These are phyloP conservation scores for Auanema freiburgensis DNA, from an alignment of 2,888 invertebrate genomes.

Conservation along the genomic window DNA sequence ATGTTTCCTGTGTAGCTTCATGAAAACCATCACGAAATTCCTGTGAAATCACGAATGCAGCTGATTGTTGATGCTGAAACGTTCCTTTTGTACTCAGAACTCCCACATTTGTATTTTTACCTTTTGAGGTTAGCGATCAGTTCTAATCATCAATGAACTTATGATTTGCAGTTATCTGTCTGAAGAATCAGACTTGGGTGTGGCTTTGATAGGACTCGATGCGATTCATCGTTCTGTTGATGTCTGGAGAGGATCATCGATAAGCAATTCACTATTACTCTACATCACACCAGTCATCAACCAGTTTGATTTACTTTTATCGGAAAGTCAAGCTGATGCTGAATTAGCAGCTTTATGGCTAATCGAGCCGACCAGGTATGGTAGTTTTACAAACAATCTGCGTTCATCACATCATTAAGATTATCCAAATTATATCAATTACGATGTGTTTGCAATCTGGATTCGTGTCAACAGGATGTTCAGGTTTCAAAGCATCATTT, in stretches of 20 bases:
- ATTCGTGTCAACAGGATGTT: constrained; percentile 52
- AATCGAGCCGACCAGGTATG: constrained; percentile 44
- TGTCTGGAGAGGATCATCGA: constrained; percentile 43
- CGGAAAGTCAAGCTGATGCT: constrained; percentile 43
- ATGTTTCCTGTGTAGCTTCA: constrained; percentile 46
- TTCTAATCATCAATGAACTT: neutral
- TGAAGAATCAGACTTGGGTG: constrained; percentile 55
- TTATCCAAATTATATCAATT: constrained; percentile 60
- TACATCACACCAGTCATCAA: constrained; percentile 55
- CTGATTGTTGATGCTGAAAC: constrained; percentile 57
- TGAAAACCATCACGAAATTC: constrained; percentile 49
- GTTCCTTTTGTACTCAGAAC: constrained; percentile 52
- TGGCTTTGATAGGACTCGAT: constrained; percentile 58
- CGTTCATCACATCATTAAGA: constrained; percentile 13
- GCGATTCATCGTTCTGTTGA: constrained; percentile 54
- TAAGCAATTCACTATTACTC: constrained; percentile 43
- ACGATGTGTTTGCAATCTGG: constrained; percentile 57
- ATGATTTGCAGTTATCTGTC: constrained; percentile 47
- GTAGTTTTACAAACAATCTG: neutral
- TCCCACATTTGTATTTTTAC: constrained; percentile 56
- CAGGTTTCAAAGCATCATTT: constrained; percentile 21
- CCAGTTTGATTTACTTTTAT: constrained; percentile 51
- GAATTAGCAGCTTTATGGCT: constrained; percentile 60
- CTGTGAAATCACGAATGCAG: constrained; percentile 57
- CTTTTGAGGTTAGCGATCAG: constrained; percentile 31